Conservation (phyloP, 2,888 invertebrate species). For the Meiosimyza decipiens region DNA sequence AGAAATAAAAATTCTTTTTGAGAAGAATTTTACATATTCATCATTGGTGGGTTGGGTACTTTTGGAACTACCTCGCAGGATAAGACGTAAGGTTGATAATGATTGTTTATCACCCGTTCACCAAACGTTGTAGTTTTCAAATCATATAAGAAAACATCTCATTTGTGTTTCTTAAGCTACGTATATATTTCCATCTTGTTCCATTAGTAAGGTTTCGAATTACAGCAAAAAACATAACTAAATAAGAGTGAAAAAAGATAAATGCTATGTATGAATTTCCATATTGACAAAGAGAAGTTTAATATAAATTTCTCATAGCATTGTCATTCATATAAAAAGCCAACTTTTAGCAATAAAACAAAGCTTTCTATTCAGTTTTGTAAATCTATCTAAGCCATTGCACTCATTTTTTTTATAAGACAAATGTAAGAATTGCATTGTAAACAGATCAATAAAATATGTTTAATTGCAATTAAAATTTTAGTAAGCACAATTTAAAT, state of each 20-base stretch:
- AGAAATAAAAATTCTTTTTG: too few species aligned
- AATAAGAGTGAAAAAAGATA: background rate
- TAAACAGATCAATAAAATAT: slow-evolving; percentile 21
- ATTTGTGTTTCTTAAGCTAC: too few species aligned
- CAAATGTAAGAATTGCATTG: slow-evolving; percentile 36
- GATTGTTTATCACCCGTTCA: too few species aligned
- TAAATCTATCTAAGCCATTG: background rate
- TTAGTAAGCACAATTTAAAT: slow-evolving; percentile 33
- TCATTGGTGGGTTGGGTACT: too few species aligned
- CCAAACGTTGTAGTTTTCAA: too few species aligned
- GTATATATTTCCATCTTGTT: too few species aligned
- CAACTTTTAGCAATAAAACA: slow-evolving; percentile 38
- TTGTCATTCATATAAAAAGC: slow-evolving; percentile 16
- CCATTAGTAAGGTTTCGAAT: too few species aligned
- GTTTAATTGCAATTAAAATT: slow-evolving; percentile 22
- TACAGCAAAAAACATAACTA: too few species aligned
- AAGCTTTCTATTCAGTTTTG: slow-evolving; percentile 38
- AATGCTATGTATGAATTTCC: background rate
- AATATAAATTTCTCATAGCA: slow-evolving; percentile 64
- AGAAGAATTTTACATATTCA: too few species aligned
- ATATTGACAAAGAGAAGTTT: slow-evolving; percentile 59
- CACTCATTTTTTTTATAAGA: background rate
- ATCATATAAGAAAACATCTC: too few species aligned
- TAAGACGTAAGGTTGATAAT: too few species aligned
- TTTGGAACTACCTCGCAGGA: too few species aligned